Evolutionary conservation across 1,140 invertebrate species (phyloP), one percentile per base, ranked within the genome.

Genomic region (Nylanderia fulva): DNA sequence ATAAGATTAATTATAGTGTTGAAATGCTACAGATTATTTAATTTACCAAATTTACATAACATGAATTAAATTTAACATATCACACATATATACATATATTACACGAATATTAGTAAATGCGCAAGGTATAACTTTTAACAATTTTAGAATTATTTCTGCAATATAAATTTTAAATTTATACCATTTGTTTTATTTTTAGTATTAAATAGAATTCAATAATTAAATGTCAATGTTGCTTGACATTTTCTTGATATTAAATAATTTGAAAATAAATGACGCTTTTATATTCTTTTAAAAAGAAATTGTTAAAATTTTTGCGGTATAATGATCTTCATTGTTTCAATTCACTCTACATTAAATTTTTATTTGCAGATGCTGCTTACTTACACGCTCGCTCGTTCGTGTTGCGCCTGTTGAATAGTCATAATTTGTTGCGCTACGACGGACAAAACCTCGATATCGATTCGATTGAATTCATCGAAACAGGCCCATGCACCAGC

Each of bases 401-500:
- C 90, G 60, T 95, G 93, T 83, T 96, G 95, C 0, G 96, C 96
- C 79, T 95, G 95, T 84, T 96, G 96, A 76, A 97, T 97, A 9
- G 96, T 96, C 91, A 94, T 93, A 15, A 96, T 96, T 92, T 97
- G 96, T 87, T 96, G 96, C 0, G 96, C 96, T 21, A 96, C 94
- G 0, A 96, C 96, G 2, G 96, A 96, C 0, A 96, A 86, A 3
- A 96, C 96, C 92, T 97, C 96, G 24, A 97, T 95, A 90, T 97
- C 96, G 86, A 97, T 97, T 33, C 96, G 93, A 91, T 98, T 97
- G 87, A 98, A 97, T 93, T 97, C 97, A 89, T 97, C 97, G 91
- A 98, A 97, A 88, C 97, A 97, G 0, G 96, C 96, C 97, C 97
- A 97, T 0, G 97, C 96, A 6, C 97, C 97, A 69, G 96, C 96